Base-by-base conservation (phyloP, 2,888 invertebrate genomes). In the Ptycholaimellus sp. region DNA sequence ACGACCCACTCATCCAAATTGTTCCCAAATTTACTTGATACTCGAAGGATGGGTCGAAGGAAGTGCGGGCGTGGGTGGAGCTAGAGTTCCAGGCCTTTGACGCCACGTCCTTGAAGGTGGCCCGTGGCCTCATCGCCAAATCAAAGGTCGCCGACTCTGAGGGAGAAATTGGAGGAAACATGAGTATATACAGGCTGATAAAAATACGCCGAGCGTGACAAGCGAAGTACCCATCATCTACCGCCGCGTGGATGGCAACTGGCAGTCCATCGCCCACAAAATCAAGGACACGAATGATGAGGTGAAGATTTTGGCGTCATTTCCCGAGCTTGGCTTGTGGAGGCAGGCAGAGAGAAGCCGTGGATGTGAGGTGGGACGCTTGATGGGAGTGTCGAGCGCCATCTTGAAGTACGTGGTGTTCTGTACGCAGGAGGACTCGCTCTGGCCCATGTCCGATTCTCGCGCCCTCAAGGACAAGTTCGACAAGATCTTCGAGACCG, bases 351-450 rank as follows among this genome's bases (percentile, higher is more conserved):
- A 11, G 7, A 23, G 23, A 11, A 23, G 23, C 6, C n/a, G n/a
- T 31, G 23, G 19, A 20, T 19, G 40, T 14, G 30, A 53, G 46
- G 48, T 54, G 40, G 27, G 50, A 13, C 46, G 47, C 66, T 70
- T 42, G 67, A 76, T 75, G 59, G 85, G 90, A 42, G 85, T 96
- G 1, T 80, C 90, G 0, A 80, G 80, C 57, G 73, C 93, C 0
- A 80, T 99, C 41, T 64, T 99, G 39, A 83, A 82, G 54, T 78
- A 82, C 58, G 96, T 99, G 0, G 75, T 99, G 48, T 90, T 99
- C 61, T 99, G 96, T 54, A 96, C 96, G 58, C 96, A 96, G 69
- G 96, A 96, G 60, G 85, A 96, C 46, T 76, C 85, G 0, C 74
- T 74, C 54, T 96, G 68, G 85, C 93, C 96, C 0, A 63, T 96